Evolutionary conservation across 1,140 invertebrate species (phyloP), one percentile per base, ranked within the genome.

Genomic region (Cardiocondyla obscurior): DNA sequence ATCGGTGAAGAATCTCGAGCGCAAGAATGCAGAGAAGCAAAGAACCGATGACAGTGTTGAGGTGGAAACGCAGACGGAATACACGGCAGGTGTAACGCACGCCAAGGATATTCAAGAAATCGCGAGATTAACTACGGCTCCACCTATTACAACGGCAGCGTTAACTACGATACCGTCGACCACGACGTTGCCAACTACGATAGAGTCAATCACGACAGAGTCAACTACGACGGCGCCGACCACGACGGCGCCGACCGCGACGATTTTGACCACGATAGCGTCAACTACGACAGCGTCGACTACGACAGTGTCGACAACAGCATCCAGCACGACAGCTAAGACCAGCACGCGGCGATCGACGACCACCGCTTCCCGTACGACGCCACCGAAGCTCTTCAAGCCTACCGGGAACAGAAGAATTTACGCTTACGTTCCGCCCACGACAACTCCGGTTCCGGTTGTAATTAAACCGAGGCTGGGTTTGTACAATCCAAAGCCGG

Each of bases 401-500:
- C 90, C 93, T 0, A 88, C 90, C 19, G 83, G 91, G 0, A 84
- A 89, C 0, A 86, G 92, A 58, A 94, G 92, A 79, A 93, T 84
- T 85, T 94, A 94, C 57, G 88, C 89, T 33, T 94, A 92, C 49
- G 90, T 85, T 30, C 91, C 93, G 12, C 91, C 91, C 7, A 89
- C 93, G 19, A 93, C 93, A 2, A 93, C 93, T 0, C 90, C 93
- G n/a, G 87, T 90, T 69, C 87, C 93, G 2, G 93, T 94, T 0
- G 62, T 91, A 5, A 94, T 94, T 16, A 93, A 93, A 85, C 87
- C 91, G 0, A 87, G 93, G 33, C 3, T 91, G 5, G 69, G 90
- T 1, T 65, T 93, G 0, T 33, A 77, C 0, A 92, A 94, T 82
- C 92, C 92, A 0, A 93, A 93, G 77, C 92, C 92, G 44, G 90